Evolutionary conservation across 2,113 vertebrate species (phyloP).

Genomic region (Hepsetus odoe): DNA sequence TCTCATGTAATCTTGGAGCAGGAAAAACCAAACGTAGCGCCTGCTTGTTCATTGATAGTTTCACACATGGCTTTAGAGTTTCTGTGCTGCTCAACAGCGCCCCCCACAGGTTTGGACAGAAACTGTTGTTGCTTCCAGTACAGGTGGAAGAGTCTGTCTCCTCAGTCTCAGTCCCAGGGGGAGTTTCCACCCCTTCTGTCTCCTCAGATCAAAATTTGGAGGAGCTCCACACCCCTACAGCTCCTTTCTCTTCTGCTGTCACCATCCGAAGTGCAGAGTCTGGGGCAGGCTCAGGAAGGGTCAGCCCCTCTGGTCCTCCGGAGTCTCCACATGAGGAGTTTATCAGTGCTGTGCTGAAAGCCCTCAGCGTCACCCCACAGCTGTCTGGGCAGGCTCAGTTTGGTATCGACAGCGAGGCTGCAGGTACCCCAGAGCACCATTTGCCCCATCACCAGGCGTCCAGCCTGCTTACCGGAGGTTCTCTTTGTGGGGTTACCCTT

Average conservation of each 20-base stretch:
- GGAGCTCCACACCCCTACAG: conserved; percentile 10
- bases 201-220: not conserved
- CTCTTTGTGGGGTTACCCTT: conserved; percentile 27
- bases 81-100: not conserved
- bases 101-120: conserved; percentile 42
- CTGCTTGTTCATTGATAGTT: not conserved
- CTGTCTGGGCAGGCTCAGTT: conserved; percentile 52
- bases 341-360: conserved; percentile 78
- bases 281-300: conserved; percentile 24
- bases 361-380: conserved; percentile 72
- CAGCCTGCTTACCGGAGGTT: conserved; percentile 42
- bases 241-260: conserved; percentile 58
- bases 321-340: conserved; percentile 80
- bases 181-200: conserved; percentile 9
- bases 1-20: not conserved
- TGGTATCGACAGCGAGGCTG: conserved; percentile 65
- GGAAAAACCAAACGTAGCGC: not conserved
- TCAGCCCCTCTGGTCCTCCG: conserved; percentile 38
- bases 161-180: conserved; percentile 14
- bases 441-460: conserved; percentile 45
- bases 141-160: conserved; percentile 48
- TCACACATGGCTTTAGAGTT: not conserved
- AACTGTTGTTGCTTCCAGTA: conserved; percentile 60
- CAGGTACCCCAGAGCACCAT: conserved; percentile 74
- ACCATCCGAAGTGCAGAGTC: conserved; percentile 54